A percentile compares a stretch with the other conserved stretches of the same genome.
Evolutionary conservation across 1,140 invertebrate species (phyloP).

Genomic region (Cecropterus lyciades): DNA sequence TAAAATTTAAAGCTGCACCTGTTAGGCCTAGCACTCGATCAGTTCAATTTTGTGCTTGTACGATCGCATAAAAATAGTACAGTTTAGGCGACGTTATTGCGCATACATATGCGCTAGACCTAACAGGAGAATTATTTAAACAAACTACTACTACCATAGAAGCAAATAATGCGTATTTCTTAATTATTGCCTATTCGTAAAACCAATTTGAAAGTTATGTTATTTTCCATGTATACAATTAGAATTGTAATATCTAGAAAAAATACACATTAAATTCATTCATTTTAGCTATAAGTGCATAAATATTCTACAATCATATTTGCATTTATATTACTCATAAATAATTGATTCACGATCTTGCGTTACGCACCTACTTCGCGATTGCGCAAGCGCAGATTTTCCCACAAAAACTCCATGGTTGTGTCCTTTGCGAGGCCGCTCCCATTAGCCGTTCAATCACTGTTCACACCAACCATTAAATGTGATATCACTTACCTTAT

Average conservation of each 20-base stretch:
- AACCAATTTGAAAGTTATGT: no score
- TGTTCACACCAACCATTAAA: conserved; percentile 10
- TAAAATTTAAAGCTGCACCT: no score
- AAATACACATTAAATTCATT: not conserved
- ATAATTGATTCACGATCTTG: conserved; percentile 17
- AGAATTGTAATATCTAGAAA: not conserved
- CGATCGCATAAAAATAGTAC: no score
- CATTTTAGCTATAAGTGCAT: not conserved
- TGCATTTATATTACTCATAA: conserved; percentile 13
- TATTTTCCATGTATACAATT: no score
- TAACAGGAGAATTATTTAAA: no score
- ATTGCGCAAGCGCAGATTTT: conserved; percentile 21
- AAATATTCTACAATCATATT: conserved; percentile 4
- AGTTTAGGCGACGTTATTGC: no score
- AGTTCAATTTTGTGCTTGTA: no score
- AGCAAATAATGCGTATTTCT: no score
- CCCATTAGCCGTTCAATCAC: not conserved
- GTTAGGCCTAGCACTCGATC: no score
- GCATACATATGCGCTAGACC: no score
- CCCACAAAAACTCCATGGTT: conserved; percentile 24
- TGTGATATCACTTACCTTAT: not conserved
- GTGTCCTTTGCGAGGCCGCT: conserved; percentile 14
- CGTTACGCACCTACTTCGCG: conserved; percentile 20
- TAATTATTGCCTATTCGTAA: no score
- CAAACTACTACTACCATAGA: no score